A percentile compares a stretch with the other conserved stretches of the same genome.
Evolutionary conservation across 2,113 vertebrate species (phyloP).

Genomic region (Trogon surrucura): DNA sequence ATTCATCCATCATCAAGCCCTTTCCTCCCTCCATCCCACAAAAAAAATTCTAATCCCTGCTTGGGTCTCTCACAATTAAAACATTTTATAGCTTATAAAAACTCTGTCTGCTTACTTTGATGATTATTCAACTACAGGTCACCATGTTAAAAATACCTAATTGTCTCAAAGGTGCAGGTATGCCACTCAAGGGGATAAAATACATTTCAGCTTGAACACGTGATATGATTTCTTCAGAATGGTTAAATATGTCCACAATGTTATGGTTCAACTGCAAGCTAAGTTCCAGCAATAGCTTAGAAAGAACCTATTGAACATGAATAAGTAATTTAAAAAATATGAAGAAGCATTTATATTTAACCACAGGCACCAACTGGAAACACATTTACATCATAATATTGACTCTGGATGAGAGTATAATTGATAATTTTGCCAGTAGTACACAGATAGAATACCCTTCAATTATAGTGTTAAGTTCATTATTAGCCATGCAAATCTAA

Average conservation of each 20-base stretch:
- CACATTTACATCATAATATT: conserved; percentile 48
- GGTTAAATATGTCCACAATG: background rate
- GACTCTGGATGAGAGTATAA: conserved; percentile 60
- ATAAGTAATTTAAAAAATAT: background rate
- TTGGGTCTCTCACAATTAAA: background rate
- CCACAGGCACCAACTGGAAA: background rate
- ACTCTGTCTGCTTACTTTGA: background rate
- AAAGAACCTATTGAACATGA: background rate
- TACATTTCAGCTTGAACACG: background rate
- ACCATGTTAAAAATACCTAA: background rate
- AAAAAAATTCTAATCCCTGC: background rate
- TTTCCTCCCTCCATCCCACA: background rate
- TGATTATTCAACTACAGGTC: background rate
- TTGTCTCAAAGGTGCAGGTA: background rate
- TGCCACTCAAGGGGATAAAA: background rate
- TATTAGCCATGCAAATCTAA: conserved; percentile 67
- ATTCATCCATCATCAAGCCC: background rate
- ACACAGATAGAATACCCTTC: conserved; percentile 55
- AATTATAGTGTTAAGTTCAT: conserved; percentile 57
- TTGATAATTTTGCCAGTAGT: conserved; percentile 43
- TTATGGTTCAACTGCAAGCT: background rate
- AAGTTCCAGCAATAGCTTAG: background rate
- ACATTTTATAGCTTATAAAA: background rate
- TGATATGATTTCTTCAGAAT: background rate
- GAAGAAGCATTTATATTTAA: background rate